Conservation (phyloP, 2,797 vertebrate species). For the Tympanoctomys barrerae region DNA sequence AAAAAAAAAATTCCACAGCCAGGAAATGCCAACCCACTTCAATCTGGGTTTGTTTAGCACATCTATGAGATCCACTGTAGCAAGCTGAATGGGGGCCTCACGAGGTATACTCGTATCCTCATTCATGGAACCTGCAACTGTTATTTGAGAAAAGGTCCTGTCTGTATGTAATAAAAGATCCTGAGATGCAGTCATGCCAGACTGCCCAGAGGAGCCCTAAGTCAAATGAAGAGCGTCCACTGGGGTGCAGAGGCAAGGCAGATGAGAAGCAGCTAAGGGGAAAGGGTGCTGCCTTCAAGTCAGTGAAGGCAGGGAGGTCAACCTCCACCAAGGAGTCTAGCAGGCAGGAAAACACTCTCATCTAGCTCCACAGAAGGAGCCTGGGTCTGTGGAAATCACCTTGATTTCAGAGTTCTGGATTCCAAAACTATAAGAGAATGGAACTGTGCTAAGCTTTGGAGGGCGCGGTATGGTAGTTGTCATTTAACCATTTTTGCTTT, state of each 20-base stretch:
- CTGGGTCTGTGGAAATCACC: rapidly evolving
- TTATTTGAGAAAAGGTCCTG: not conserved
- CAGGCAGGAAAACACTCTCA: not conserved
- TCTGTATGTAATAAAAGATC: not conserved
- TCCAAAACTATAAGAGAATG: not conserved
- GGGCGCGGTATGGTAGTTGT: not conserved
- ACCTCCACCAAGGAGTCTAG: too few species aligned
- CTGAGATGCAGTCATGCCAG: not conserved
- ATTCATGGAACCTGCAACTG: not conserved
- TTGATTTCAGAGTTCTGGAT: not conserved
- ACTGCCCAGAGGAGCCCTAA: not conserved
- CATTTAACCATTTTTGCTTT: not conserved
- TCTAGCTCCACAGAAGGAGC: not conserved
- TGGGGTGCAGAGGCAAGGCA: not conserved
- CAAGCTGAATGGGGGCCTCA: not conserved
- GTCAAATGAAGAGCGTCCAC: not conserved
- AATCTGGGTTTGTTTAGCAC: not conserved
- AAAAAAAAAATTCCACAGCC: not conserved
- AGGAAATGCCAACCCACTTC: not conserved
- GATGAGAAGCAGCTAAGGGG: not conserved
- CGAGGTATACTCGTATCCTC: not conserved
- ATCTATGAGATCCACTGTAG: not conserved
- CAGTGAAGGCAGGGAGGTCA: not conserved
- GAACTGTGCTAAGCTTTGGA: not conserved
- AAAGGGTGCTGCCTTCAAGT: not conserved